Conservation (phyloP, 2,888 invertebrate genomes). For the Macrosoma leucophasiata region DNA sequence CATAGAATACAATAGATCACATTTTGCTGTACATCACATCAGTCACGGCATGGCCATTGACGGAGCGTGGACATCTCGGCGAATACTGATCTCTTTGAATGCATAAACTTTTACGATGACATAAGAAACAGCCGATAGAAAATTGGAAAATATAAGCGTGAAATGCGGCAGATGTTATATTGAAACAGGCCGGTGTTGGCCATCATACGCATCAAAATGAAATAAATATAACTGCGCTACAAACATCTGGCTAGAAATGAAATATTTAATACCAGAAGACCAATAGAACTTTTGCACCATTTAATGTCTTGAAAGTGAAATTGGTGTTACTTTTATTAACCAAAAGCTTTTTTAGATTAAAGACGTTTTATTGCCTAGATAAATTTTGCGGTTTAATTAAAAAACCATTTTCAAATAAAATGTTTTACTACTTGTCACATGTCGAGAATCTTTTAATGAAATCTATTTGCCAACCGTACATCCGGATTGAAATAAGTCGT, state of each 20-base stretch:
- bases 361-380: too few relatives aligned
- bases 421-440: too few relatives aligned
- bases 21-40: too few relatives aligned
- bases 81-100: conserved; percentile 54
- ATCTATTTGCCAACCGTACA: conserved; percentile 16
- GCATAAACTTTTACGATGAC: conserved; percentile 63
- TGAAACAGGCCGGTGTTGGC: conserved; percentile 36
- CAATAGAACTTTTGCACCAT: too few relatives aligned
- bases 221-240: conserved; percentile 30
- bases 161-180: conserved; percentile 62
- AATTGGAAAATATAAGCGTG: conserved; percentile 67
- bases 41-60: conserved; percentile 63
- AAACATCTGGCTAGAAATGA: conserved; percentile 22
- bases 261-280: too few relatives aligned
- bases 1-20: too few relatives aligned
- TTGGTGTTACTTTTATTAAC: too few relatives aligned
- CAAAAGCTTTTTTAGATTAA: too few relatives aligned
- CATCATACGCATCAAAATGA: conserved; percentile 28
- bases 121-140: conserved; percentile 57
- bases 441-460: too few relatives aligned
- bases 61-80: conserved; percentile 46
- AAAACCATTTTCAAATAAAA: too few relatives aligned
- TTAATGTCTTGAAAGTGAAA: too few relatives aligned
- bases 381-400: too few relatives aligned
- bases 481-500: conserved; percentile 18